Conservation (phyloP, 2,888 invertebrate genomes). For the Eudasyphora cyanicolor region DNA sequence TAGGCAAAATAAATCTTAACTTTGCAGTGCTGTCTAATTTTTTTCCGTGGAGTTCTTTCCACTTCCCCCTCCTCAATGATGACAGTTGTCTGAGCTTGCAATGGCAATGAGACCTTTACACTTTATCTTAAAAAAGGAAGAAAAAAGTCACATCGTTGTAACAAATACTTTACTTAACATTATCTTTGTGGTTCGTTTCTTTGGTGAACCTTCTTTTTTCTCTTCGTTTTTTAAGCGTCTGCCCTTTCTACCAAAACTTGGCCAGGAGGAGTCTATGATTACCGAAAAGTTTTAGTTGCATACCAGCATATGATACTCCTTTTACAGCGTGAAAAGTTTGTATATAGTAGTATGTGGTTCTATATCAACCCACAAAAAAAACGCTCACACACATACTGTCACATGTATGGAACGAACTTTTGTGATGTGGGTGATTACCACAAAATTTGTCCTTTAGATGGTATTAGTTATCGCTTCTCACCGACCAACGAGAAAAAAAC, state of each 20-base stretch:
- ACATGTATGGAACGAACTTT: not conserved
- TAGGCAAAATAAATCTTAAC: conserved; percentile 49
- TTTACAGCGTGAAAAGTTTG: not conserved
- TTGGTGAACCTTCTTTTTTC: not conserved
- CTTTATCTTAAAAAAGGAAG: conserved; percentile 35
- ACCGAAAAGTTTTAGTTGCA: conserved; percentile 9
- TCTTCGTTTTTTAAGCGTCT: not conserved
- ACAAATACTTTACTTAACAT: conserved; percentile 19
- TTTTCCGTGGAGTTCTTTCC: conserved; percentile 24
- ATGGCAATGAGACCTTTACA: conserved; percentile 8
- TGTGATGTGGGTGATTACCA: conserved; percentile 47
- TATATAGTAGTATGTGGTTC: no score
- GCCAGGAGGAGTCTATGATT: not conserved
- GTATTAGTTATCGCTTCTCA: conserved; percentile 49
- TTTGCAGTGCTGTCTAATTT: conserved; percentile 31
- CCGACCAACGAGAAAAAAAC: conserved; percentile 15
- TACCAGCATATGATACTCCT: conserved; percentile 2
- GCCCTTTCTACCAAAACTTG: no score
- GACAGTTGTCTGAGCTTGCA: not conserved
- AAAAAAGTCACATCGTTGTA: not conserved
- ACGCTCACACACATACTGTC: no score
- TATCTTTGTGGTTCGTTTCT: conserved; percentile 5
- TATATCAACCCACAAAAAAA: no score
- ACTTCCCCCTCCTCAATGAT: not conserved
- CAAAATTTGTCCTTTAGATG: conserved; percentile 47